Conservation (phyloP, 2,797 vertebrate genomes). For the Phrynocephalus vlangalii region DNA sequence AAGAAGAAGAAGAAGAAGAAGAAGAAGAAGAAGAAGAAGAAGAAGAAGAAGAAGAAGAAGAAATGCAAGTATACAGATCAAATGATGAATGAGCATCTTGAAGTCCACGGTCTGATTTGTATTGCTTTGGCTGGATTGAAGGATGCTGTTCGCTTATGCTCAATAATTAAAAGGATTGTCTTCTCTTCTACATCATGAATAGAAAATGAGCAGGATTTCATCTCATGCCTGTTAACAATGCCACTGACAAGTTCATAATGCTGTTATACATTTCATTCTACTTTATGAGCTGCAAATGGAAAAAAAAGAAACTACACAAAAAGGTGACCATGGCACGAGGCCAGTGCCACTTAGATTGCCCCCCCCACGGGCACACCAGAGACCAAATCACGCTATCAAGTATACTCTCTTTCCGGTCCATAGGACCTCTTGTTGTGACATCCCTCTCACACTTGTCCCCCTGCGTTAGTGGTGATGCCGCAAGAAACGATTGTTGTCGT, state of each 20-base stretch:
- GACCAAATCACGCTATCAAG: constrained; percentile 78
- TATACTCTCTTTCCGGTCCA: constrained; percentile 80
- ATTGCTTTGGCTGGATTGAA: constrained; percentile 41
- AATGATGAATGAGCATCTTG: accelerated
- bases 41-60: neutral
- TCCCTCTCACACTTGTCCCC: constrained; percentile 78
- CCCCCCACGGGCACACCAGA: constrained; percentile 82
- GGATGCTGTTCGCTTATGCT: constrained; percentile 34
- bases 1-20: neutral
- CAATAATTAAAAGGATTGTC: constrained; percentile 55
- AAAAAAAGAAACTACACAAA: constrained; percentile 46
- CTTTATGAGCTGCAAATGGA: neutral
- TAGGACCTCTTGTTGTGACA: constrained; percentile 83
- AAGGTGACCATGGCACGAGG: constrained; percentile 80
- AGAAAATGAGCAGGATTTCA: constrained; percentile 50
- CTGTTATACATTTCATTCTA: constrained; percentile 60
- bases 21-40: neutral
- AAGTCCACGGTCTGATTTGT: constrained; percentile 32
- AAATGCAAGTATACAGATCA: neutral
- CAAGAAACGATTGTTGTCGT: constrained; percentile 80
- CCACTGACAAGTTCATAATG: constrained; percentile 68
- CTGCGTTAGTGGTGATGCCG: constrained; percentile 72
- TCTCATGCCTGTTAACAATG: constrained; percentile 38
- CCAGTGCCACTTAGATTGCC: constrained; percentile 90
- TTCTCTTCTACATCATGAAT: constrained; percentile 19